Base-by-base conservation (phyloP, 2,888 invertebrate genomes). In the Calliscelio sp. region DNA sequence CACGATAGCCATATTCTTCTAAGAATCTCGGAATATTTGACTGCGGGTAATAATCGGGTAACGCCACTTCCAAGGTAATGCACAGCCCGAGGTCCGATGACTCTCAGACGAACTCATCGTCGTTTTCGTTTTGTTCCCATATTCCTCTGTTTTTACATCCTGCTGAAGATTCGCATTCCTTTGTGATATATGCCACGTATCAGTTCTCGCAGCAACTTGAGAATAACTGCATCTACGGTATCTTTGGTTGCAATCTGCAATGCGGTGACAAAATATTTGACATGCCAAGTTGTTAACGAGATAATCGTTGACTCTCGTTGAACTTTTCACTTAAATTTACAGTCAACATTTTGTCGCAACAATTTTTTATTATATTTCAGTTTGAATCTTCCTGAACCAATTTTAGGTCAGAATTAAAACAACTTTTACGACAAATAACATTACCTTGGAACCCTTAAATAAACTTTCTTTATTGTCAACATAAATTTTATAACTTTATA, bases 11-110 rank as follows among this genome's bases (percentile, higher is more conserved):
- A 28, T 74, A 74, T 74, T 71, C 71, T 44, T 8, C 53, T 41
- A 41, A 49, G 59, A 55, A 57, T 55, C 38, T 24, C 18, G 22
- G 14, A 71, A 71, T 77, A 73, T 59, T 68, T 46, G 51, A 63
- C 68, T 22, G 61, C 51, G 53, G 59, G 65, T 63, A 81, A 84
- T 81, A 78, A 84, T 73, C 81, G 51, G 77, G 77, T 49, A 77
- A 84, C 71, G 18, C 59, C 66, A 71, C 74, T 77, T 81, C 73
- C 41, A 73, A 73, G 66, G 66, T 81, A 84, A 77, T 61, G 75
- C 71, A 53, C 75, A 16, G 57, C 84, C 46, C 28, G 35, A 16
- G 66, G 75, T 49, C 46, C 38, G 68, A 55, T 53, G 55, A 63
- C 70, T 63, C 57, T 16, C 49, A 59, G 51, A 22, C 51, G 38